These are phyloP conservation scores for Neolamprologus toae DNA, from an alignment of 2,113 vertebrate genomes.

Conservation along the genomic window DNA sequence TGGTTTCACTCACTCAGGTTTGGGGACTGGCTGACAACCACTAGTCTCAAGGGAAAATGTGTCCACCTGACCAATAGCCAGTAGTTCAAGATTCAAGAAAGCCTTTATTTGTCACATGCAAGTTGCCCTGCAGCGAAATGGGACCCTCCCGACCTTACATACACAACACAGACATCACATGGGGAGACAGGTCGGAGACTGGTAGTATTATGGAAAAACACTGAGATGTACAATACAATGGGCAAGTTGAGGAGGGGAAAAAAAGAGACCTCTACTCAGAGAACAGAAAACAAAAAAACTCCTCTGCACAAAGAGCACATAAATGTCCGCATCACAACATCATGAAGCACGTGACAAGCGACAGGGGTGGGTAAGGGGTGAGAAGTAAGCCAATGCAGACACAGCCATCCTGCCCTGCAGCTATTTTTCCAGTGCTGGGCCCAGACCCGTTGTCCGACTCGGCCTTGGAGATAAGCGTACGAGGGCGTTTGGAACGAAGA, in stretches of 20 bases:
- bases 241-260: fast-evolving
- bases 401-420: not conserved
- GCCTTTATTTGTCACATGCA: not conserved
- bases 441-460: fast-evolving
- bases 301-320: fast-evolving
- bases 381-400: not conserved
- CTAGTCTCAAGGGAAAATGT: not conserved
- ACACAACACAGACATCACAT: not conserved
- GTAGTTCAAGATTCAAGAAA: not conserved
- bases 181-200: fast-evolving
- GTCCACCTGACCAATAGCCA: not conserved
- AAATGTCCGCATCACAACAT: no score
- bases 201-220: not conserved
- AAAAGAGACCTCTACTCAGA: not conserved
- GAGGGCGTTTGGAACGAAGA: not conserved
- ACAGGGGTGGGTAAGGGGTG: not conserved
- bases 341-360: no score
- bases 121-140: not conserved
- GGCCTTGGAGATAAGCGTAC: not conserved
- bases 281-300: no score
- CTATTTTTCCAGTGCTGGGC: not conserved
- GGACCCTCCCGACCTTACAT: not conserved
- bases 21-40: not conserved
- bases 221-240: not conserved
- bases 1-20: not conserved